These are phyloP conservation scores for Clarias laeviceps DNA, from an alignment of 2,797 vertebrate genomes.

Conservation along the genomic window DNA sequence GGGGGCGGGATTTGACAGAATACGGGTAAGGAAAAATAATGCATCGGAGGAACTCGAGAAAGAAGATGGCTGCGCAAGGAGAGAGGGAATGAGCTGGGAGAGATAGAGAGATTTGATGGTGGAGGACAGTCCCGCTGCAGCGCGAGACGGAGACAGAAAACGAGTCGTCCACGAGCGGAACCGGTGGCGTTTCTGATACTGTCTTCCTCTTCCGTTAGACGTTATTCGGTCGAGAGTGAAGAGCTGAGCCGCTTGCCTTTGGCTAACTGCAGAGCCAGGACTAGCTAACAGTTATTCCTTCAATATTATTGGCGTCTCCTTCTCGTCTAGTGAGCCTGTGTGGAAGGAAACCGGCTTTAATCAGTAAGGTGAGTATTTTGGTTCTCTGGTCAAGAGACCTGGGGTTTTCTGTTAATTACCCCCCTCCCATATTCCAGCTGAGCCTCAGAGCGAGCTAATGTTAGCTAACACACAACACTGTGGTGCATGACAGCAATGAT, in stretches of 20 bases:
- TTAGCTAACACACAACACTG: background rate
- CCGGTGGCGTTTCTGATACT: background rate
- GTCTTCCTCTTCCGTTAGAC: conserved; percentile 8
- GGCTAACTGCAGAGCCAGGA: conserved; percentile 59
- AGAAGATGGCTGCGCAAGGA: conserved; percentile 81
- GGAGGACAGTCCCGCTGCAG: conserved; percentile 49
- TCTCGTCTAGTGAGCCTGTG: background rate
- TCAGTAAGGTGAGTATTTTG: background rate
- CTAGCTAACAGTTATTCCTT: conserved; percentile 51
- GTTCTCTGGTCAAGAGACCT: no score
- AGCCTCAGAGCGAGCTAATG: background rate
- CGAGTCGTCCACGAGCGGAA: background rate
- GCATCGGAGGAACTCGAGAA: conserved; percentile 53
- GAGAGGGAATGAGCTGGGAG: conserved; percentile 57
- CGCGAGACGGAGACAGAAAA: conserved; percentile 1
- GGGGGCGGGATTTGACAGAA: background rate
- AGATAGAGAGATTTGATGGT: conserved; percentile 58
- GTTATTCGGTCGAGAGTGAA: conserved; percentile 67
- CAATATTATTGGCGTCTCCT: conserved; percentile 51
- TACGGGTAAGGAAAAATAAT: conserved; percentile 24
- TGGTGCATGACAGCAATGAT: background rate
- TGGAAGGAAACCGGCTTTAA: background rate
- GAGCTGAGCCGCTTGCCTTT: conserved; percentile 62
- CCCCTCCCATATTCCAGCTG: background rate
- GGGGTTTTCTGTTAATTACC: background rate